A percentile compares a stretch with the other conserved stretches of the same genome.
Conservation (phyloP, 2,888 invertebrate species). For the Idaea dimidiata region DNA sequence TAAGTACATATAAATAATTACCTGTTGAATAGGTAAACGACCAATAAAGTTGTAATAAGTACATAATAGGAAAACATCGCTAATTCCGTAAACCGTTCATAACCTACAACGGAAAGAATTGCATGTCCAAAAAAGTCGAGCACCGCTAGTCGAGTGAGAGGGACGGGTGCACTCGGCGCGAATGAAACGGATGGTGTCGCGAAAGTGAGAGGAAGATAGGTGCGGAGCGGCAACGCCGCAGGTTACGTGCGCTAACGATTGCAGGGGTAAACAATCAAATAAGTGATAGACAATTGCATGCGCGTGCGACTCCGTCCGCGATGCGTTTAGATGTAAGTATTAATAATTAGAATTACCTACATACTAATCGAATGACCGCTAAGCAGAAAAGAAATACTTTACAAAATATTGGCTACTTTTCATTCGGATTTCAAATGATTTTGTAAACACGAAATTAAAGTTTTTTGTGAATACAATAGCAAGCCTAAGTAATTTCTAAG, state of each 20-base stretch:
- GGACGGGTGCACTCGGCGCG: slow-evolving; percentile 43
- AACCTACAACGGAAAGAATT: slow-evolving; percentile 72
- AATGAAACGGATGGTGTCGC: slow-evolving; percentile 53
- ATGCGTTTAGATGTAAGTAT: neutral
- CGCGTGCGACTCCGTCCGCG: slow-evolving; percentile 53
- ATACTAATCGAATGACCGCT: too few species aligned
- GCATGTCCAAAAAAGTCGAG: slow-evolving; percentile 76
- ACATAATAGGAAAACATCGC: slow-evolving; percentile 7
- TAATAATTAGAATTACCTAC: neutral
- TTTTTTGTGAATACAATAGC: neutral
- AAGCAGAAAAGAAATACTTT: neutral
- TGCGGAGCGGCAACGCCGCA: slow-evolving; percentile 70
- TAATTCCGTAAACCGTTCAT: slow-evolving; percentile 60
- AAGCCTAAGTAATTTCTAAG: neutral
- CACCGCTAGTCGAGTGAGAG: slow-evolving; percentile 71
- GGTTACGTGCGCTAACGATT: slow-evolving; percentile 63
- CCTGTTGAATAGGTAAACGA: neutral
- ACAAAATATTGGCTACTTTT: neutral
- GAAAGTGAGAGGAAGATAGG: slow-evolving; percentile 78
- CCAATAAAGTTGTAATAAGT: neutral
- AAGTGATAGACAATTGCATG: slow-evolving; percentile 58
- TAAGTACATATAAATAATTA: too few species aligned
- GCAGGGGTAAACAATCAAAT: slow-evolving; percentile 75
- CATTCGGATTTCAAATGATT: neutral
- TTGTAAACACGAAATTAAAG: neutral